Percentiles rank a stretch among this genome's conserved stretches.
phyloP scores from a whole-genome alignment of 1,140 invertebrate genomes.

The Philaenus spumarius region DNA sequence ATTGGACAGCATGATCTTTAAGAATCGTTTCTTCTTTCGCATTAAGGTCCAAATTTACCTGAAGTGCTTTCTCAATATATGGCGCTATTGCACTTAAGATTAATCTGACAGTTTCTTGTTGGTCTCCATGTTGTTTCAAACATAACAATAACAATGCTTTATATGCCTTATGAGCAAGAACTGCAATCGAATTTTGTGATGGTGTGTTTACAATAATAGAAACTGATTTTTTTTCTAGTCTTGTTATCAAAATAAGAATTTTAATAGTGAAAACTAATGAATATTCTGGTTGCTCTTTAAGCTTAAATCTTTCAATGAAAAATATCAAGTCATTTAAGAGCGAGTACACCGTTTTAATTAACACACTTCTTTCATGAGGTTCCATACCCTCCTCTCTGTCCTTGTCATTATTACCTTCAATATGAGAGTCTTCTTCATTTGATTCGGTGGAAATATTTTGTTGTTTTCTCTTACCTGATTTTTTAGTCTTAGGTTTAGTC shows the following conservation, averaged over 20 bases:
- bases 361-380: not conserved
- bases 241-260: slow-evolving; percentile 44
- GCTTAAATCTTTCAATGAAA: slow-evolving; percentile 42
- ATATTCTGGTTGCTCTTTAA: slow-evolving; percentile 43
- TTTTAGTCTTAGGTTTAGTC: slow-evolving; percentile 13
- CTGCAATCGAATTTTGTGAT: slow-evolving; percentile 31
- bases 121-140: slow-evolving; percentile 42
- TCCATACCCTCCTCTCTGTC: not conserved
- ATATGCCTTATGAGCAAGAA: slow-evolving; percentile 43
- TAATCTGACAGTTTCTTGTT: slow-evolving; percentile 39
- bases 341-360: slow-evolving; percentile 31
- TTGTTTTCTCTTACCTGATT: slow-evolving; percentile 26
- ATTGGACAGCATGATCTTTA: slow-evolving; percentile 45
- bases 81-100: slow-evolving; percentile 46
- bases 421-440: slow-evolving; percentile 33
- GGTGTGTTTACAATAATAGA: slow-evolving; percentile 24
- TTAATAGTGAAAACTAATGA: slow-evolving; percentile 44
- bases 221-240: slow-evolving; percentile 40
- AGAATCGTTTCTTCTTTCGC: slow-evolving; percentile 38
- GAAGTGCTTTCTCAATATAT: slow-evolving; percentile 41
- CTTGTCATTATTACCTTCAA: too few species aligned
- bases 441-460: slow-evolving; percentile 33
- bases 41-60: slow-evolving; percentile 36
- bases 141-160: slow-evolving; percentile 42
- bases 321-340: slow-evolving; percentile 42